Evolutionary conservation across 2,888 invertebrate species (phyloP).

Genomic region (Oligia fasciuncula): DNA sequence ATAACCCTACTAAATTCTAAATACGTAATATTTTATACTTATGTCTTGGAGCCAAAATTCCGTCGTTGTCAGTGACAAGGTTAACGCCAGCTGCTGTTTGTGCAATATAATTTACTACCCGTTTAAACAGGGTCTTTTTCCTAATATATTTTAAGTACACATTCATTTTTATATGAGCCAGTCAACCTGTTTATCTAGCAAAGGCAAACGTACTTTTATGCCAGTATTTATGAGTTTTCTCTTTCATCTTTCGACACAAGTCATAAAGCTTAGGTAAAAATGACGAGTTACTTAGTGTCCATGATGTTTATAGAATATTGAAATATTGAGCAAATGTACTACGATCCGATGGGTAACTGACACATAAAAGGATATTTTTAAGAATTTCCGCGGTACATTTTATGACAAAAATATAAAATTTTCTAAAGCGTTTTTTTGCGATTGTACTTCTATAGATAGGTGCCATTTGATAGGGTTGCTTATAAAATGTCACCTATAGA

Average conservation of each 20-base stretch:
- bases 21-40: not conserved
- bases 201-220: conserved; percentile 51
- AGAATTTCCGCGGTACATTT: conserved; percentile 31
- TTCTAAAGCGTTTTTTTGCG: conserved; percentile 18
- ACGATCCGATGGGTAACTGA: conserved; percentile 9
- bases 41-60: not conserved
- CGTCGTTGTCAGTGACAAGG: not conserved
- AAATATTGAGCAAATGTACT: conserved; percentile 39
- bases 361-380: conserved; percentile 35
- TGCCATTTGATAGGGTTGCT: too few species aligned
- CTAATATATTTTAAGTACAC: conserved; percentile 46
- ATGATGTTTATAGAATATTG: conserved; percentile 49
- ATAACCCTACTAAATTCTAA: not conserved
- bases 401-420: conserved; percentile 28
- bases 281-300: conserved; percentile 49
- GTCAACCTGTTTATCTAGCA: conserved; percentile 41
- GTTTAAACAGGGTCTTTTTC: conserved; percentile 20
- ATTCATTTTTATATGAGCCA: conserved; percentile 41
- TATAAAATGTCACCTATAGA: conserved; percentile 21
- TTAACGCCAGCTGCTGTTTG: conserved; percentile 5
- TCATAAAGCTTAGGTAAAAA: conserved; percentile 54
- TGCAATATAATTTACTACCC: conserved; percentile 25
- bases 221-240: conserved; percentile 47
- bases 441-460: too few species aligned
- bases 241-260: conserved; percentile 46